Percentiles rank a stretch among this genome's conserved stretches.
Conservation (phyloP, 2,797 vertebrate genomes). For the Coregonus ussuriensis region DNA sequence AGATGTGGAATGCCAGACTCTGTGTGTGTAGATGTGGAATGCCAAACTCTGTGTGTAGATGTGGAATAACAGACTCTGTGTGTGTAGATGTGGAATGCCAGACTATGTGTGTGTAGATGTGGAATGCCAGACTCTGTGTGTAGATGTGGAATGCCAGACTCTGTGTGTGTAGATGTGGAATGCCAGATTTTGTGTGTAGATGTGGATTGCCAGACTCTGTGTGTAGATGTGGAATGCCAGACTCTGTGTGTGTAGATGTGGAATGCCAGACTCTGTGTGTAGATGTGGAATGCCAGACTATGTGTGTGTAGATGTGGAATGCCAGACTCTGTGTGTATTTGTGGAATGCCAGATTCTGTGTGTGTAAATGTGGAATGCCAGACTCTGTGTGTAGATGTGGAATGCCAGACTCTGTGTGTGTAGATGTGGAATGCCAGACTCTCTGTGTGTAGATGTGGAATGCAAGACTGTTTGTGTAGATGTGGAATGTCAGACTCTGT, state of each 20-base stretch:
- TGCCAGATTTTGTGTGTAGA: slow-evolving; percentile 28
- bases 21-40: slow-evolving; percentile 61
- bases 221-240: neutral
- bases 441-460: neutral
- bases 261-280: slow-evolving; percentile 8
- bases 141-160: neutral
- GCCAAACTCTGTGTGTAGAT: slow-evolving; percentile 63
- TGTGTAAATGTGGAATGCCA: slow-evolving; percentile 9
- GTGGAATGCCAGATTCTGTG: slow-evolving; percentile 5
- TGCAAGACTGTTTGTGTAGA: neutral
- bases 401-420: neutral
- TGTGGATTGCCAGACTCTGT: slow-evolving; percentile 18
- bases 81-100: slow-evolving; percentile 9
- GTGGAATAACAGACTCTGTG: slow-evolving; percentile 5
- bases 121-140: neutral
- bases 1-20: slow-evolving; percentile 21
- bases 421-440: neutral
- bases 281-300: slow-evolving; percentile 20
- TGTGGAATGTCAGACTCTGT: neutral
- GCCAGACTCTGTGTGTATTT: neutral
- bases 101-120: slow-evolving; percentile 28
- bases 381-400: slow-evolving; percentile 41
- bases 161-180: slow-evolving; percentile 11
- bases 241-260: neutral
- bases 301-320: slow-evolving; percentile 26